A percentile compares a stretch with the other conserved stretches of the same genome.
Evolutionary conservation across 2,113 vertebrate species (phyloP).

Genomic region (Astur gentilis): DNA sequence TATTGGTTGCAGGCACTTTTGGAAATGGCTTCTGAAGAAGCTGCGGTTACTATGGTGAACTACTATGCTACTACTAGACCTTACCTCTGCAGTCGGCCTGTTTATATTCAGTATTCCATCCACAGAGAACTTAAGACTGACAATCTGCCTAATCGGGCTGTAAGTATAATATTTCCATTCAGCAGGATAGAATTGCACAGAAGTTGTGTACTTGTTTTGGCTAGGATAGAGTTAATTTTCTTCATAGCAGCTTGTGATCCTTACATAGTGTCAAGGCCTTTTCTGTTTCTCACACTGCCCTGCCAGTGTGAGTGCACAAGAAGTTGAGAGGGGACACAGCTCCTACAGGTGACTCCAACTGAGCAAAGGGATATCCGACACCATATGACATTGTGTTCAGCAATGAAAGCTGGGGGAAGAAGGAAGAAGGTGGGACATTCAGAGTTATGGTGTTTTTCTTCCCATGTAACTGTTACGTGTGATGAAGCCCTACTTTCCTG

Average conservation of each 20-base stretch:
- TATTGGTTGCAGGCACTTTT: slow-evolving; percentile 81
- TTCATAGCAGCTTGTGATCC: neutral
- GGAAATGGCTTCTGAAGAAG: slow-evolving; percentile 88
- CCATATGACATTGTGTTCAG: accelerated
- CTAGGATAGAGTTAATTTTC: neutral
- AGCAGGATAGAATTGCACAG: neutral
- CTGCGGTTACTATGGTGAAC: slow-evolving; percentile 80
- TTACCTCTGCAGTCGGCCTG: slow-evolving; percentile 74
- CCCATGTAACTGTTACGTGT: accelerated
- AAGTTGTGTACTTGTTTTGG: neutral
- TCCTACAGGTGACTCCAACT: neutral
- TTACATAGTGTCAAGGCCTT: neutral
- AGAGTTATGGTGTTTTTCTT: neutral
- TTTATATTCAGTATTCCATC: slow-evolving; percentile 85
- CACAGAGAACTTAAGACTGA: slow-evolving; percentile 81
- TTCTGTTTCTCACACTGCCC: neutral
- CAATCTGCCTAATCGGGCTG: slow-evolving; percentile 75
- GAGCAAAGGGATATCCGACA: neutral
- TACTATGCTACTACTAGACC: slow-evolving; percentile 73
- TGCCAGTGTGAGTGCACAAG: neutral
- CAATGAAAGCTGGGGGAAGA: neutral
- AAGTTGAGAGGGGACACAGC: neutral
- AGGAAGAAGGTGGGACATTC: accelerated
- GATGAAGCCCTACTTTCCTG: neutral
- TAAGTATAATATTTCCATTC: slow-evolving; percentile 67